A percentile compares a stretch with the other conserved stretches of the same genome.
Conservation (phyloP, 2,888 invertebrate genomes). For the Drosophila mulleri region DNA sequence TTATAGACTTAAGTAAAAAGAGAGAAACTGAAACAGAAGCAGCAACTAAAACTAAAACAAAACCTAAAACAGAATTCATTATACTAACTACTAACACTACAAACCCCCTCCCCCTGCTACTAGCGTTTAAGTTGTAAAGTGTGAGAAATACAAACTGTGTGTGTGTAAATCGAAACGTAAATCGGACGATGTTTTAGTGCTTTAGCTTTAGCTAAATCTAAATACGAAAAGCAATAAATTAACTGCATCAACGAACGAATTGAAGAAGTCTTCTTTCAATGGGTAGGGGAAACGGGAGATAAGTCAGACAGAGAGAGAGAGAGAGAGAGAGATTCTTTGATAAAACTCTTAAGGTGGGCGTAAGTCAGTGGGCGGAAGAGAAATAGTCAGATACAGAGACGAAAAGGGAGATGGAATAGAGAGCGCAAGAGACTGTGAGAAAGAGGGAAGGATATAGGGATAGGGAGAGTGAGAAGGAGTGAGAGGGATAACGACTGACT, state of each 20-base stretch:
- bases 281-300: not conserved
- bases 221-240: slow-evolving; percentile 66
- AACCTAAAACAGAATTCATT: slow-evolving; percentile 1
- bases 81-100: slow-evolving; percentile 15
- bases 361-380: no score
- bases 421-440: not conserved
- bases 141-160: slow-evolving; percentile 6
- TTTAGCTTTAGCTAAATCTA: slow-evolving; percentile 57
- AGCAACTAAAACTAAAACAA: not conserved
- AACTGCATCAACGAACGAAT: slow-evolving; percentile 43
- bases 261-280: not conserved
- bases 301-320: not conserved
- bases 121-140: slow-evolving; percentile 72
- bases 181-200: slow-evolving; percentile 58
- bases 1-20: slow-evolving; percentile 12
- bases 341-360: no score
- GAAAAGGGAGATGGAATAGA: no score
- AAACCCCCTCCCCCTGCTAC: slow-evolving; percentile 58
- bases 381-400: no score
- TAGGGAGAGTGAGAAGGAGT: no score
- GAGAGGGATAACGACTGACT: no score
- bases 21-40: not conserved
- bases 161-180: slow-evolving; percentile 31
- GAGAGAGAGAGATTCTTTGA: not conserved
- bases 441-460: no score